Conservation (phyloP, 2,888 invertebrate species). For the Molorchus minor region DNA sequence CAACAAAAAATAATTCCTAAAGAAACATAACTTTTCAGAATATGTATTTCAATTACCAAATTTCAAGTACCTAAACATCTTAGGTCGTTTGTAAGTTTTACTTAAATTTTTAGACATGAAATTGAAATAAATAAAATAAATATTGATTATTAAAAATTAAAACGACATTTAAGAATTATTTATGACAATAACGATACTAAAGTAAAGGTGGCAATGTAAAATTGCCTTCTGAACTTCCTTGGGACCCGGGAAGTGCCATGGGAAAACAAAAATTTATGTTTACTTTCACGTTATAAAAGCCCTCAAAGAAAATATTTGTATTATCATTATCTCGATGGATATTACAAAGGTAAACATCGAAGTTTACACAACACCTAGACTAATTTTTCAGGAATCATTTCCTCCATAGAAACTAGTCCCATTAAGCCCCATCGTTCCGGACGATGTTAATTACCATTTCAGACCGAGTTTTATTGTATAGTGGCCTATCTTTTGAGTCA, state of each 20-base stretch:
- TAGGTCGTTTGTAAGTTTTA: too few relatives aligned
- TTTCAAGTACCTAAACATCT: too few relatives aligned
- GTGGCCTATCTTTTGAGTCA: conserved; percentile 3
- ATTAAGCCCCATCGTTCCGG: neutral
- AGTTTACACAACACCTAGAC: neutral
- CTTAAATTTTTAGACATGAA: too few relatives aligned
- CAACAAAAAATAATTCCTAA: too few relatives aligned
- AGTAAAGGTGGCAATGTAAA: too few relatives aligned
- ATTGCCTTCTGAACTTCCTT: too few relatives aligned
- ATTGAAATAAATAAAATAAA: too few relatives aligned
- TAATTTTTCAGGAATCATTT: conserved; percentile 10
- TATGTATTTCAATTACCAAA: too few relatives aligned
- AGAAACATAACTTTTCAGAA: too few relatives aligned
- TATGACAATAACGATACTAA: too few relatives aligned
- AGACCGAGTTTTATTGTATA: neutral
- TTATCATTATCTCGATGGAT: neutral
- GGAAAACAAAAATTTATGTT: conserved; percentile 4
- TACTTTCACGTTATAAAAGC: neutral
- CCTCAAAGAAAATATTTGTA: conserved; percentile 15
- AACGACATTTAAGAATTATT: too few relatives aligned
- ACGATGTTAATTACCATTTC: neutral
- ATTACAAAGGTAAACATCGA: conserved; percentile 13
- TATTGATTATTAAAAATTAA: too few relatives aligned
- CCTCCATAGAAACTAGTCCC: conserved; percentile 1
- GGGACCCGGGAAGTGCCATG: neutral